phyloP scores from a whole-genome alignment of 2,113 vertebrate genomes.

The Vombatus ursinus region DNA sequence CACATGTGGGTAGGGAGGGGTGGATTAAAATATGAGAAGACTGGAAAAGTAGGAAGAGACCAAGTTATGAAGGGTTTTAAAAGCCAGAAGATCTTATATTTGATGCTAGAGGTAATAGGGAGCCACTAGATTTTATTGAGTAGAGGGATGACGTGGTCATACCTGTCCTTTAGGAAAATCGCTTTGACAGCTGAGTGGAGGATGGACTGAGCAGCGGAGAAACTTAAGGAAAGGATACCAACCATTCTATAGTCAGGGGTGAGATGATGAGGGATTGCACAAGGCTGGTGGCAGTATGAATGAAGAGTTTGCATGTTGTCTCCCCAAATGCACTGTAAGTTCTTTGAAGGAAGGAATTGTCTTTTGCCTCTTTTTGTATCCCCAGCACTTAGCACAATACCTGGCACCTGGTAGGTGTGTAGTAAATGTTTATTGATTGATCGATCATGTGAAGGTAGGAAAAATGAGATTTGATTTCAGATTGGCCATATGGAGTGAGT shows the following conservation, averaged over 20 bases:
- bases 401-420: neutral
- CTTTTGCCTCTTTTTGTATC: neutral
- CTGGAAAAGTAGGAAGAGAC: neutral
- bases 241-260: neutral
- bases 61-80: neutral
- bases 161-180: neutral
- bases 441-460: neutral
- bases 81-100: neutral
- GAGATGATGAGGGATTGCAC: neutral
- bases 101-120: too few relatives aligned
- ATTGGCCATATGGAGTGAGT: neutral
- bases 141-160: neutral
- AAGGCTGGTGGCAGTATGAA: neutral
- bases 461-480: neutral
- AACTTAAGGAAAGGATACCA: neutral
- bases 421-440: neutral
- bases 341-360: neutral
- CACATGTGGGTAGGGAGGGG: neutral
- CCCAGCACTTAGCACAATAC: neutral
- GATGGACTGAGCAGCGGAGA: neutral
- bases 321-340: neutral
- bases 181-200: neutral
- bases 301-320: neutral
- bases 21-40: neutral
- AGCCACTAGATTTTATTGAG: neutral